Percentiles rank a stretch among this genome's conserved stretches.
phyloP scores from a whole-genome alignment of 2,797 vertebrate genomes.

The Poeciliopsis turneri region DNA sequence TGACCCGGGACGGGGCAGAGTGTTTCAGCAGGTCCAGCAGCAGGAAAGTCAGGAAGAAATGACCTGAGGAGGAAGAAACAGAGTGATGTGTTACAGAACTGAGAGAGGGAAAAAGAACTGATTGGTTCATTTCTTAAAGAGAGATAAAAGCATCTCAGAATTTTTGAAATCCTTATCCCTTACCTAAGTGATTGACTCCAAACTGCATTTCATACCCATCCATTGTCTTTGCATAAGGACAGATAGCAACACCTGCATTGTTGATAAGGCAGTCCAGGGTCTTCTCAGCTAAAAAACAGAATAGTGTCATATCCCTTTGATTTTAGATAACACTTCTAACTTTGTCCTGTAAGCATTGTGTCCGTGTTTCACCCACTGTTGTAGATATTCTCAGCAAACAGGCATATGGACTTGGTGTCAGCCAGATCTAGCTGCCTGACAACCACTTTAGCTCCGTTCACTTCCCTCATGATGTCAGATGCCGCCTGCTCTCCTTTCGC shows the following conservation, averaged over 20 bases:
- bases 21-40: constrained; percentile 81
- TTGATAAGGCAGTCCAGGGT: constrained; percentile 80
- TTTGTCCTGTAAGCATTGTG: neutral
- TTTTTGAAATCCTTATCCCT: neutral
- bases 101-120: neutral
- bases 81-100: neutral
- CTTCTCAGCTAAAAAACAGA: constrained; percentile 74
- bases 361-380: constrained; percentile 67
- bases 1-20: constrained; percentile 78
- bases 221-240: constrained; percentile 66
- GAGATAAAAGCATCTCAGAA: neutral
- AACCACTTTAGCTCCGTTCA: constrained; percentile 69
- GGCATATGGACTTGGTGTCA: constrained; percentile 81
- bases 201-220: constrained; percentile 82
- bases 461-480: constrained; percentile 72
- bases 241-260: constrained; percentile 80
- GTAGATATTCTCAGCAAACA: constrained; percentile 80
- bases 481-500: constrained; percentile 74
- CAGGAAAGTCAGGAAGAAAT: constrained; percentile 83
- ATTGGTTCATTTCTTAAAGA: neutral
- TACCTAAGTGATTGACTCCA: constrained; percentile 84
- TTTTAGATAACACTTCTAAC: neutral
- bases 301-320: neutral
- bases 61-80: constrained; percentile 59
- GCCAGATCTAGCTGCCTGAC: constrained; percentile 79